Percentiles rank a stretch among this genome's conserved stretches.
These are phyloP conservation scores for Danio tinwini DNA, from an alignment of 2,797 vertebrate genomes.

Conservation along the genomic window DNA sequence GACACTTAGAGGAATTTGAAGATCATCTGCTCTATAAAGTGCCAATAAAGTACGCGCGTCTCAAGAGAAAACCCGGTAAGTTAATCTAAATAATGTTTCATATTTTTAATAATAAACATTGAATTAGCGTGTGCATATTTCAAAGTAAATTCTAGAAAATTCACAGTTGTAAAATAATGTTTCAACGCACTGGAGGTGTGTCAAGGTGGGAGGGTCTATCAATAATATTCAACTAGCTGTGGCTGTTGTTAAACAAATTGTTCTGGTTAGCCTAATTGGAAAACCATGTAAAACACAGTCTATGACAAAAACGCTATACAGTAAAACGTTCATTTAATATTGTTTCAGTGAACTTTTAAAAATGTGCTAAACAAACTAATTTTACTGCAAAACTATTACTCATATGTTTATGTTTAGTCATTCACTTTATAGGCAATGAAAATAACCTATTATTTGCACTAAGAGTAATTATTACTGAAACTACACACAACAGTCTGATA, in stretches of 20 bases:
- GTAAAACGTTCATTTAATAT: too few species aligned
- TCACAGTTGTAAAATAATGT: not conserved
- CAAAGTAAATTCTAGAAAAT: not conserved
- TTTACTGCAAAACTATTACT: too few species aligned
- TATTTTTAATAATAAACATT: not conserved
- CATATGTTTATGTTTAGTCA: too few species aligned
- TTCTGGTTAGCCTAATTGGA: too few species aligned
- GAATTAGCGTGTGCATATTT: not conserved
- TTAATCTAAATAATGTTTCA: not conserved
- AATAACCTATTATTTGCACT: too few species aligned
- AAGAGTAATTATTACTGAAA: too few species aligned
- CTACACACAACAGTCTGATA: too few species aligned
- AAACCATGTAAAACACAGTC: too few species aligned
- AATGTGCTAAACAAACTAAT: too few species aligned
- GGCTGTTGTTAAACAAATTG: not conserved
- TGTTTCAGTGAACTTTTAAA: too few species aligned
- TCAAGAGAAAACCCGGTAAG: not conserved
- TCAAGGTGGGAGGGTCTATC: constrained; percentile 38
- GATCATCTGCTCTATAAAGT: not conserved
- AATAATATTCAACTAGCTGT: not conserved
- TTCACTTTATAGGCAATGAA: too few species aligned
- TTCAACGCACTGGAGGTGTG: constrained; percentile 36
- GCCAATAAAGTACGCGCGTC: not conserved
- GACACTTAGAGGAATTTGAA: not conserved
- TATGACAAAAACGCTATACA: too few species aligned